Base-by-base conservation (phyloP, 2,113 vertebrate genomes). In the Gambusia holbrooki region DNA sequence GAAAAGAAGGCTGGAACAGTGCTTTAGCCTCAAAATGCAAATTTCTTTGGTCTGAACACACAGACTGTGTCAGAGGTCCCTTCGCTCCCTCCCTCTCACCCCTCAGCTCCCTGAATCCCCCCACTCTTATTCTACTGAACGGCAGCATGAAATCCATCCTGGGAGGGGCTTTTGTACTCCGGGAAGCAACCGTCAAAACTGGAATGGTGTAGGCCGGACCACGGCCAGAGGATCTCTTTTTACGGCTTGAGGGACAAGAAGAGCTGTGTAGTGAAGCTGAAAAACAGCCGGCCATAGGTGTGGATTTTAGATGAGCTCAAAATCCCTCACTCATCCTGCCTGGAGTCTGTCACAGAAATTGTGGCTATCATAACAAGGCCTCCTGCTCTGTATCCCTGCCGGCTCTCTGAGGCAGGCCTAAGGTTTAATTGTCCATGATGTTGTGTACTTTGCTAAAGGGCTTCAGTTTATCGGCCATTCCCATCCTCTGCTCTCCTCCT, bases 141-240 rank as follows among this genome's bases (percentile, higher is more conserved):
- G 76, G 77, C 89, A 86, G 88, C 58, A 48, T 92, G 90, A 93
- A 90, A 89, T 90, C 82, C 89, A 88, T 89, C 89, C 86, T 61
- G 81, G 90, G 90, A 90, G 88, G 87, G 81, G 85, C 87, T 74
- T 68, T 87, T 89, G 86, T 90, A 70, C 45, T 84, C 76, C 22
- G 79, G 86, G 85, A 89, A 84, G 87, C 71, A 89, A 89, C 88
- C 87, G 80, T 87, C 84, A 81, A 58, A 84, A 89, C 78, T 76
- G 74, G 79, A 75, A 81, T 63, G 73, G 87, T 75, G 76, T 15
- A 62, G 80, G 77, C 78, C 71, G 0, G 67, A 78, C 62, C 76
- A 27, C 27, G 62, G 79, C 69, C 76, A 32, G 76, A 60, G 77
- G 61, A 69, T 42, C 82, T 79, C 66, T 80, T 73, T 81, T 74